phyloP scores from a whole-genome alignment of 1,140 invertebrate species.

The Oncopodura yosiiana region DNA sequence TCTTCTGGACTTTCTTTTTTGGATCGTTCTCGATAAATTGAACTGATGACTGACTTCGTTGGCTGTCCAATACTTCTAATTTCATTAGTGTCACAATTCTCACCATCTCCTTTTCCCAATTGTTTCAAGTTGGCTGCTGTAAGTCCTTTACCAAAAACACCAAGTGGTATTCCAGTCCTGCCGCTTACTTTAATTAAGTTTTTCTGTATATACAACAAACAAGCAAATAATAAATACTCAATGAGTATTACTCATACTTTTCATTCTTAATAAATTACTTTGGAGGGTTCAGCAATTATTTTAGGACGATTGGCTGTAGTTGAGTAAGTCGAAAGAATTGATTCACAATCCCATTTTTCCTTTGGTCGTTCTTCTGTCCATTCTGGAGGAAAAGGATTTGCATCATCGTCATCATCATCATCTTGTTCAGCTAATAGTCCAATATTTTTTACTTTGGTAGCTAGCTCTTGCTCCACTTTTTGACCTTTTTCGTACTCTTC shows the following conservation, averaged over 20 bases:
- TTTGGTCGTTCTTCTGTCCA: constrained; percentile 52
- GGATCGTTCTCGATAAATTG: constrained; percentile 58
- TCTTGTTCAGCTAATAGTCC: constrained; percentile 47
- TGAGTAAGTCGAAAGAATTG: constrained; percentile 79
- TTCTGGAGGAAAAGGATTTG: constrained; percentile 43
- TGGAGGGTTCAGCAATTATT: constrained; percentile 63
- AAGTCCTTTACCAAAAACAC: constrained; percentile 47
- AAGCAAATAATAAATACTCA: background rate
- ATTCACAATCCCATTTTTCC: constrained; percentile 87
- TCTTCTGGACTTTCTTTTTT: constrained; percentile 76
- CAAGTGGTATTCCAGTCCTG: constrained; percentile 62
- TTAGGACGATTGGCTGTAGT: constrained; percentile 85
- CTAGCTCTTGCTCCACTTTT: constrained; percentile 27
- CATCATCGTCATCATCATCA: constrained; percentile 50
- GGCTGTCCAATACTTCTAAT: constrained; percentile 25
- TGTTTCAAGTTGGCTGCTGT: constrained; percentile 57
- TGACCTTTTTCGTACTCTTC: constrained; percentile 48
- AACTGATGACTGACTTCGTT: constrained; percentile 55
- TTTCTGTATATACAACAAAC: constrained; percentile 18
- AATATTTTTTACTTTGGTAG: constrained; percentile 38
- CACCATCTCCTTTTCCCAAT: constrained; percentile 53
- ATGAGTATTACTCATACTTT: constrained; percentile 4
- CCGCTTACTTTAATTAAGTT: constrained; percentile 53
- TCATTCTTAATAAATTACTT: constrained; percentile 42
- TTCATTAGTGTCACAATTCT: too few species aligned